A percentile compares a stretch with the other conserved stretches of the same genome.
phyloP scores from a whole-genome alignment of 2,113 vertebrate genomes.

The Ictidomys tridecemlineatus region DNA sequence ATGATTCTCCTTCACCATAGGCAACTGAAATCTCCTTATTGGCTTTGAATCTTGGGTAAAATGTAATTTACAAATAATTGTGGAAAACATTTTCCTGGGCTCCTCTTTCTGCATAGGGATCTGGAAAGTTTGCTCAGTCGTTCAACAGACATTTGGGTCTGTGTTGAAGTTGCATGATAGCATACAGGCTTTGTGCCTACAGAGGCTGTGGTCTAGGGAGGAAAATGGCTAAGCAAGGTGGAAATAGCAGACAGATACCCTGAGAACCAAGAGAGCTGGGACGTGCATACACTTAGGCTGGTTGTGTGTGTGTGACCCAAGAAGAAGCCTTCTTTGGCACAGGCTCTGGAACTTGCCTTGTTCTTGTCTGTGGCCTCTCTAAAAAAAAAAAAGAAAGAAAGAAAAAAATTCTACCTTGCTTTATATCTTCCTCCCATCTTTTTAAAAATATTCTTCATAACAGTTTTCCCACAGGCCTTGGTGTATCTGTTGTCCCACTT shows the following conservation, averaged over 20 bases:
- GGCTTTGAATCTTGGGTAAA: not conserved
- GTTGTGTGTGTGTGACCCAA: too few species aligned
- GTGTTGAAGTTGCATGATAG: not conserved
- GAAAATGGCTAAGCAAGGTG: not conserved
- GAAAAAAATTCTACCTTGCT: not conserved
- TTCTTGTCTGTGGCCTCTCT: not conserved
- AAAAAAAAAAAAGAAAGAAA: too few species aligned
- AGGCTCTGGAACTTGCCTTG: accelerated
- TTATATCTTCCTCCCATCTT: not conserved
- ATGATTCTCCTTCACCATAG: not conserved
- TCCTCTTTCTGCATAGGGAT: not conserved
- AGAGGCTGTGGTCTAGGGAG: accelerated
- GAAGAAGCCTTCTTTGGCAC: not conserved
- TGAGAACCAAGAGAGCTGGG: too few species aligned
- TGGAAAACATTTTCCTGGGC: not conserved
- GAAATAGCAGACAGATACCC: not conserved
- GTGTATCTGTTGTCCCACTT: not conserved
- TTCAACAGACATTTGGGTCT: not conserved
- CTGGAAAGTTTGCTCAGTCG: not conserved
- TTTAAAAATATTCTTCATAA: not conserved
- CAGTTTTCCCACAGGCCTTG: too few species aligned
- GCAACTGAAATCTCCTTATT: not conserved
- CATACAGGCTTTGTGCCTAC: not conserved
- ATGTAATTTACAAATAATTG: not conserved
- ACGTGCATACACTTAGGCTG: not conserved